phyloP scores from a whole-genome alignment of 2,797 vertebrate species.

The Sebastes iracundus region DNA sequence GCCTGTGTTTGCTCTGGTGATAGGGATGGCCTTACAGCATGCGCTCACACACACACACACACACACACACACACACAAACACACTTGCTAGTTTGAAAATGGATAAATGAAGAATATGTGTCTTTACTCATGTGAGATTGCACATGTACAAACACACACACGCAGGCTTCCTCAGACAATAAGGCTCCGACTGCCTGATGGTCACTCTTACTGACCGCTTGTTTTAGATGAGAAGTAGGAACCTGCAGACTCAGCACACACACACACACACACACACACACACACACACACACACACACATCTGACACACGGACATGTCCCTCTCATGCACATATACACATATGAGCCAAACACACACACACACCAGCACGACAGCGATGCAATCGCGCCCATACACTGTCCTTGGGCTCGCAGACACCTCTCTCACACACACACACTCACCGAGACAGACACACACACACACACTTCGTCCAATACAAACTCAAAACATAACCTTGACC shows the following conservation, averaged over 20 bases:
- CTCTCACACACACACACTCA: conserved; percentile 6
- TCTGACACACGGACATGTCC: not conserved
- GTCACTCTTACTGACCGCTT: conserved; percentile 44
- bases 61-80: not conserved
- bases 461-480: conserved; percentile 34
- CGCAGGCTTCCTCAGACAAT: conserved; percentile 20
- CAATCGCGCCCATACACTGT: conserved; percentile 8
- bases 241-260: conserved; percentile 63
- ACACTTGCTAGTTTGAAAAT: conserved; percentile 14
- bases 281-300: conserved; percentile 34
- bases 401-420: conserved; percentile 49
- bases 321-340: conserved; percentile 34
- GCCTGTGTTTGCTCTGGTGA: conserved; percentile 70
- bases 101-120: conserved; percentile 28
- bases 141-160: conserved; percentile 8
- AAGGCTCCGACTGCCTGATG: conserved; percentile 42
- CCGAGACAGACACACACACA: conserved; percentile 10
- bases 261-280: conserved; percentile 37
- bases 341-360: not conserved
- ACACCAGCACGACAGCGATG: not conserved
- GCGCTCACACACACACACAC: not conserved
- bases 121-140: conserved; percentile 39
- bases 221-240: conserved; percentile 54
- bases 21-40: conserved; percentile 45
- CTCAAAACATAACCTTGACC: conserved; percentile 71